phyloP scores from a whole-genome alignment of 2,113 vertebrate genomes.

The Cochlearius cochlearius region DNA sequence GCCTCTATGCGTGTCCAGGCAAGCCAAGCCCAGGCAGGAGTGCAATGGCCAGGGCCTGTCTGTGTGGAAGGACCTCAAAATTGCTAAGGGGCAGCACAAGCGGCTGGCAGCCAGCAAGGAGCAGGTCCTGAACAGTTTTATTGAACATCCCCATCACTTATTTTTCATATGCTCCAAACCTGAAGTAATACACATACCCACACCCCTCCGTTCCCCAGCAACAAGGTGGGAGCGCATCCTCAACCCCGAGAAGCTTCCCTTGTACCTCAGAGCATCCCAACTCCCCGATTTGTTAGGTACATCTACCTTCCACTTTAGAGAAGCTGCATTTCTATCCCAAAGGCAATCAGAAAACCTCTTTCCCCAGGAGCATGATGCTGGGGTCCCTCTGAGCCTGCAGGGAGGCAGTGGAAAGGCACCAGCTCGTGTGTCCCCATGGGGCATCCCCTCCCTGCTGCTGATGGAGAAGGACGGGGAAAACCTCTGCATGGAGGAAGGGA shows the following conservation, averaged over 20 bases:
- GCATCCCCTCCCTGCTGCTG: neutral
- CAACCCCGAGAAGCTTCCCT: neutral
- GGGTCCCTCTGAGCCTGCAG: neutral
- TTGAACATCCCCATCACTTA: neutral
- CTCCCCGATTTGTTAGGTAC: neutral
- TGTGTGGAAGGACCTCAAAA: neutral
- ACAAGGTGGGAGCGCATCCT: neutral
- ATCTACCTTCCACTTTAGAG: neutral
- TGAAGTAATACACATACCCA: neutral
- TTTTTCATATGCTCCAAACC: neutral
- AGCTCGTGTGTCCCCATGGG: rapidly evolving
- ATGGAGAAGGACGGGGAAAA: neutral
- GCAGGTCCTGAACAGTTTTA: neutral
- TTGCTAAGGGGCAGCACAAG: neutral
- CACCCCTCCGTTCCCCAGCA: neutral
- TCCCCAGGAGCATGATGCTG: rapidly evolving
- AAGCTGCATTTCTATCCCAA: neutral
- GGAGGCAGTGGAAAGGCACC: neutral
- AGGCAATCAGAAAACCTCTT: neutral
- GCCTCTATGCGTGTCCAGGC: neutral
- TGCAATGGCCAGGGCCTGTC: neutral
- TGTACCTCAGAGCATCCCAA: neutral
- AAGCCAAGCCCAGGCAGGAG: neutral
- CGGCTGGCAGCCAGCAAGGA: neutral
- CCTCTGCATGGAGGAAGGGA: neutral